phyloP scores from a whole-genome alignment of 1,140 invertebrate species.

The Telenomus remus region DNA sequence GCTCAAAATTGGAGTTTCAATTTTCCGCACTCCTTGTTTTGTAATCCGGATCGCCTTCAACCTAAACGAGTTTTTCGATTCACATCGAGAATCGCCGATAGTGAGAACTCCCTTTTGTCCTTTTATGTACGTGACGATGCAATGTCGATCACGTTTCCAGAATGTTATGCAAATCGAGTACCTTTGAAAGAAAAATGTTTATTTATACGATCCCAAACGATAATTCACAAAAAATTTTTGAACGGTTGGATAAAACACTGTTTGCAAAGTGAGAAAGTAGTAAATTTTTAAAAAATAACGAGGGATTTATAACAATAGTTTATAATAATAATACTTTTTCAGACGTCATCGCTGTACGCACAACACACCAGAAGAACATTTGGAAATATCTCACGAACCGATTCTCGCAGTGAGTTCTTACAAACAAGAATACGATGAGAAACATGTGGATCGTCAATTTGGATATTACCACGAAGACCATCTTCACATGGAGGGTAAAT shows the following conservation, averaged over 20 bases:
- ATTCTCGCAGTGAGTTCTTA: slow-evolving; percentile 78
- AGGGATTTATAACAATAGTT: no score
- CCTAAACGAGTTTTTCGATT: slow-evolving; percentile 54
- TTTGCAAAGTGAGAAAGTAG: no score
- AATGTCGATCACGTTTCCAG: slow-evolving; percentile 23
- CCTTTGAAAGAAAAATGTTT: slow-evolving; percentile 29
- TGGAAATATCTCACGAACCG: slow-evolving; percentile 77
- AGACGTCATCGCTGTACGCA: slow-evolving; percentile 80
- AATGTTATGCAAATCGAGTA: slow-evolving; percentile 34
- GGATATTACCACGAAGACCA: slow-evolving; percentile 74
- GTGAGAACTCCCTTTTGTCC: slow-evolving; percentile 29
- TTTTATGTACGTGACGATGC: slow-evolving; percentile 36
- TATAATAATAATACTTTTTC: slow-evolving; percentile 53
- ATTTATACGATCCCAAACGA: not conserved
- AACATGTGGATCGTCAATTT: slow-evolving; percentile 75
- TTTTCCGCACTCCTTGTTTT: slow-evolving; percentile 26
- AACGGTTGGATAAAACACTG: no score
- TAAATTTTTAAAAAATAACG: no score
- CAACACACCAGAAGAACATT: slow-evolving; percentile 76
- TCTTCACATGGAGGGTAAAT: slow-evolving; percentile 77
- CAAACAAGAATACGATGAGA: slow-evolving; percentile 80
- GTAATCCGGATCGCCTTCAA: slow-evolving; percentile 36
- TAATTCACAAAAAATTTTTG: no score
- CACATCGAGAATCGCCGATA: slow-evolving; percentile 60
- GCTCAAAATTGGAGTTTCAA: no score